Conservation (phyloP, 2,797 vertebrate species). For the Rhinella marina region DNA sequence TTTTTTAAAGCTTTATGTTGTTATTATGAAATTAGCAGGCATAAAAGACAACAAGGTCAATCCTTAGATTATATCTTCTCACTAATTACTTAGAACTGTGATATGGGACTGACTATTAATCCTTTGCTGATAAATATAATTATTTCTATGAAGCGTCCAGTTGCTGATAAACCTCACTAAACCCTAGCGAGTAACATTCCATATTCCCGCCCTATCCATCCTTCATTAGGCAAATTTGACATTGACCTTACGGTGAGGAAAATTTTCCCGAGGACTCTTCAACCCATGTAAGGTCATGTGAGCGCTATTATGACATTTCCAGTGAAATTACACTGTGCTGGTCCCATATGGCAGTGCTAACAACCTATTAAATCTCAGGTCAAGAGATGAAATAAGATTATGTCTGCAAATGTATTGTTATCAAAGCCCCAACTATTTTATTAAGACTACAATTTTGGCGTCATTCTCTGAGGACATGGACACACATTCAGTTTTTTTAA, state of each 20-base stretch:
- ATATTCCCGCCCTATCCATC: neutral
- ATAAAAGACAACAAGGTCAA: slow-evolving; percentile 2
- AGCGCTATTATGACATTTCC: neutral
- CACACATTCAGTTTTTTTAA: too few relatives aligned
- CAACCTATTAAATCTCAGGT: neutral
- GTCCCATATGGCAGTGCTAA: slow-evolving; percentile 13
- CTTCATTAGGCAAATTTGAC: neutral
- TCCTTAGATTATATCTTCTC: neutral
- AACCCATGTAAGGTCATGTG: neutral
- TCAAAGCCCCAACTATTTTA: neutral
- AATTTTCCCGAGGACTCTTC: neutral
- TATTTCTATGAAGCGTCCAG: neutral
- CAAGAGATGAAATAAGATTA: slow-evolving; percentile 1
- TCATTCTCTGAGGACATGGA: neutral
- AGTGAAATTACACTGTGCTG: neutral
- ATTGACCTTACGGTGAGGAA: neutral
- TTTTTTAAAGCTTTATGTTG: slow-evolving; percentile 2
- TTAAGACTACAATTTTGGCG: neutral
- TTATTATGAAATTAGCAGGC: neutral
- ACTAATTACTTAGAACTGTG: slow-evolving; percentile 1
- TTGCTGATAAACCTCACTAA: neutral
- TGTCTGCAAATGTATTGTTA: neutral
- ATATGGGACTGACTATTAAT: neutral
- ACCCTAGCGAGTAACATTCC: neutral
- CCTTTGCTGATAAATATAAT: neutral